phyloP scores from a whole-genome alignment of 1,140 invertebrate species.

The Ridgeia piscesae region DNA sequence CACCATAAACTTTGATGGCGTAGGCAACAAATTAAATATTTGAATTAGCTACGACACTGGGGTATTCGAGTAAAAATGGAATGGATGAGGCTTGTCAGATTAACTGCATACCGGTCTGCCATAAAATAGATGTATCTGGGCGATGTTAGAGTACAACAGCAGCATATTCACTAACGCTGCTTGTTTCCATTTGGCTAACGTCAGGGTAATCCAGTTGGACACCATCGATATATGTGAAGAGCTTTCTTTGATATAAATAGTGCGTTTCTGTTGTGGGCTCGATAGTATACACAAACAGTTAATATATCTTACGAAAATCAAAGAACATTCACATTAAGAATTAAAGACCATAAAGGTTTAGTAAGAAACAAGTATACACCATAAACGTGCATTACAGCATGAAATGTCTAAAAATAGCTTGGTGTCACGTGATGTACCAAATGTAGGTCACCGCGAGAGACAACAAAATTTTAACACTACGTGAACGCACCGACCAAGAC shows the following conservation, averaged over 20 bases:
- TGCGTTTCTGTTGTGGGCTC: neutral
- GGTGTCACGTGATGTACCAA: neutral
- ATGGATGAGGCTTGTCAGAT: neutral
- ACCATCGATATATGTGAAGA: neutral
- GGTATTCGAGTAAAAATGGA: neutral
- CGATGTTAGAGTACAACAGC: neutral
- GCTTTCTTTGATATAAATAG: neutral
- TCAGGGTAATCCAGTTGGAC: neutral
- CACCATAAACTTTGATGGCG: too few species aligned
- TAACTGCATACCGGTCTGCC: neutral
- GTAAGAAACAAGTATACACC: neutral
- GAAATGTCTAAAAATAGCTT: neutral
- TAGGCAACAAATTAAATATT: too few species aligned
- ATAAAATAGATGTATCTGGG: neutral
- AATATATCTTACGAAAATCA: neutral
- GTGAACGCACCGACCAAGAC: neutral
- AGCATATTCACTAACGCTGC: neutral
- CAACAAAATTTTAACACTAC: neutral
- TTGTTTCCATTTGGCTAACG: neutral
- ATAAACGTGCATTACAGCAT: neutral
- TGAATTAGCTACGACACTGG: neutral
- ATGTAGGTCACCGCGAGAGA: neutral
- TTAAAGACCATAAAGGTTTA: neutral
- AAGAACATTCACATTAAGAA: neutral
- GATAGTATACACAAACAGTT: neutral